Base-by-base conservation (phyloP, 2,888 invertebrate genomes). In the Melanargia galathea region DNA sequence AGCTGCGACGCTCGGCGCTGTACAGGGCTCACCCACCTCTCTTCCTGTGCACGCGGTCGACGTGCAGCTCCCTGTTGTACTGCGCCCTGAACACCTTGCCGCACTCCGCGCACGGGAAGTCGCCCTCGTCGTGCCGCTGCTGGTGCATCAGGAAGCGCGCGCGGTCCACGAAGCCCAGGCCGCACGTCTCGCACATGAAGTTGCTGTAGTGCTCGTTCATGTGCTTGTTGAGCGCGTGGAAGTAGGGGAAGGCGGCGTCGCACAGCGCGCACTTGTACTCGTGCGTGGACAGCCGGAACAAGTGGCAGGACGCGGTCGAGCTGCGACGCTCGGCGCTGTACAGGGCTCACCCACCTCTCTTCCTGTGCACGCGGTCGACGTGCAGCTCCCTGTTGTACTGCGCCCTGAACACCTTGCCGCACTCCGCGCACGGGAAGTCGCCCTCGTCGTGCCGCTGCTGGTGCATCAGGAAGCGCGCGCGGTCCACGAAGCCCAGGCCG, bases 321-420 rank as follows among this genome's bases (percentile, higher is more conserved):
- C 90, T 90, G 0, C 89, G 89, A 0, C 89, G 89, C 70, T 90
- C 87, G 43, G n/a, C n/a, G n/a, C n/a, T 5, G 1, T 7, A 30
- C 6, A 13, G 33, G 35, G 13, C 35, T 35, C 35, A 35, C 35
- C 35, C 35, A 35, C 35, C 35, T 35, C 35, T 10, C 13, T 89
- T 89, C 61, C 86, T 89, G 64, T 91, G 91, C 0, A 90, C 88
- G 30, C 89, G 87, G 61, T 90, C 90, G 0, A 90, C 87, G 46
- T 91, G 91, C 87, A 89, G 87, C 33, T 90, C 89, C 30, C 88
- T 90, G 3, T 90, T 90, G 51, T 89, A 88, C 38, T 89, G 89
- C 0, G 87, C 87, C 66, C 87, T 87, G 73, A 92, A 92, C 0
- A 84, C 85, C 68, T 91, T 91, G 0, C 90, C 91, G 66, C 92